A percentile compares a stretch with the other conserved stretches of the same genome.
Evolutionary conservation across 2,113 vertebrate species (phyloP).

Genomic region (Tauraco erythrolophus): DNA sequence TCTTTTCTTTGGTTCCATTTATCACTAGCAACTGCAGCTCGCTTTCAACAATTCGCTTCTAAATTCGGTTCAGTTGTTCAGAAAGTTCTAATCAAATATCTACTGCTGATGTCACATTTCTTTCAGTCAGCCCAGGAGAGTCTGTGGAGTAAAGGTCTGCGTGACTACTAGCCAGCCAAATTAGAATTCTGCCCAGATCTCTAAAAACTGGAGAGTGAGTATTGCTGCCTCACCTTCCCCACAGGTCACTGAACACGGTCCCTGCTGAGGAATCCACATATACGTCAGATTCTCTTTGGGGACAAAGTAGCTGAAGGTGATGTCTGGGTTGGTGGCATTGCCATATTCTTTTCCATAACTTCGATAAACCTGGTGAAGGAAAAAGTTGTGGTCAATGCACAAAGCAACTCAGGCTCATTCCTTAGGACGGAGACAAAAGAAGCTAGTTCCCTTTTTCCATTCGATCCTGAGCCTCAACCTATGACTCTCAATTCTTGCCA

Average conservation of each 20-base stretch:
- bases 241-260: slow-evolving; percentile 89
- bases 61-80: background rate
- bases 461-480: background rate
- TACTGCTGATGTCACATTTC: background rate
- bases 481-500: background rate
- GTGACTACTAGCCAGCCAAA: background rate
- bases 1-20: background rate
- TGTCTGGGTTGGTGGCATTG: slow-evolving; percentile 83
- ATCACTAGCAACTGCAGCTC: background rate
- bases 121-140: background rate
- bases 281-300: slow-evolving; percentile 55
- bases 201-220: background rate
- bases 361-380: slow-evolving; percentile 84
- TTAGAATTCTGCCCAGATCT: background rate
- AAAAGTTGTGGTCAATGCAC: background rate
- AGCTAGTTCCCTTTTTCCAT: background rate
- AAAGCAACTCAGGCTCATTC: background rate
- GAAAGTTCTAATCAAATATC: background rate
- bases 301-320: slow-evolving; percentile 87
- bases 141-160: background rate
- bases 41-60: background rate
- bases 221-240: slow-evolving; percentile 82
- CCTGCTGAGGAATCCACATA: slow-evolving; percentile 74
- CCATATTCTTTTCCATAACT: slow-evolving; percentile 89
- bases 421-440: background rate